Evolutionary conservation across 1,140 invertebrate genomes (phyloP), one percentile per base, ranked within the genome.

Genomic region (Wasmannia auropunctata): DNA sequence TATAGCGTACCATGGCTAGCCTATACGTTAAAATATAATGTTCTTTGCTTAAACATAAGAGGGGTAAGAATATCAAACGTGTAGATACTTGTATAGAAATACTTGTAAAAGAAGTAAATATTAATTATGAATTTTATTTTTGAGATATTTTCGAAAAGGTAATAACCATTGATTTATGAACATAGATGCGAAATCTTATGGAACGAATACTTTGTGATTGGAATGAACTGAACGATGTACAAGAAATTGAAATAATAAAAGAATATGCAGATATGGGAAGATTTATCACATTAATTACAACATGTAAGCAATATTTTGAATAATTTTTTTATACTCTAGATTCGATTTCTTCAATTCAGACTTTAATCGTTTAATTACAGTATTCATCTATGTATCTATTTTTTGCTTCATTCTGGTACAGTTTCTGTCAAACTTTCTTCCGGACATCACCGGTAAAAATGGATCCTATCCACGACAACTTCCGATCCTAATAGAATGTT

Each of bases 231-330:
- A 75, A 37, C 0, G 76, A 37, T 31, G 5, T 10, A 14, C 54
- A 76, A 28, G 81, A 85, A 37, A 14, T 76, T 37, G 14, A 76
- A 49, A 85, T 85, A 85, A 75, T 85, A 63, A 60, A 62, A 75
- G 31, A 76, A 28, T 85, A 85, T 22, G 34, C 70, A 25, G 16
- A 25, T 25, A 14, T 62, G 6, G 70, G 81, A 43, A 63, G 56
- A 76, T 28, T 85, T 6, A 19, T 85, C 1, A 85, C 56, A 25
- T 19, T 80, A 2, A 11, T 37, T 51, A 0, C 22, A 16, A 37
- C 62, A 28, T 54, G 76, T 80, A 80, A 80, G 76, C 31, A 37
- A 37, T 10, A 76, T 60, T 3, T 37, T 22, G 2, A 49, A 19
- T 25, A 51, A 25, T 28, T 49, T 4, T 51, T 69, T 11, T 0